A percentile compares a stretch with the other conserved stretches of the same genome.
Conservation (phyloP, 2,797 vertebrate species). For the Rachycentron canadum region DNA sequence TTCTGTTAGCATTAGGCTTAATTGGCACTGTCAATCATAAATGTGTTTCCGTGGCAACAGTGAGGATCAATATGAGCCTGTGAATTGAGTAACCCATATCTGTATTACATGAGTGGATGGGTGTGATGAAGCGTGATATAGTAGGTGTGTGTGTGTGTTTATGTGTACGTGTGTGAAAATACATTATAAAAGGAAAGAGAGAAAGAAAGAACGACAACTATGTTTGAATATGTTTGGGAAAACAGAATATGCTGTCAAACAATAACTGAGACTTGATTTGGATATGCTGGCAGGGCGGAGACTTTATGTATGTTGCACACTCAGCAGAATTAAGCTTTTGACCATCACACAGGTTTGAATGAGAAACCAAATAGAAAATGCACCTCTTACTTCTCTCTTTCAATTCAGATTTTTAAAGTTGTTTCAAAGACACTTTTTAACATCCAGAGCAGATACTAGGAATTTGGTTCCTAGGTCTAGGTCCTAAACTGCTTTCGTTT, state of each 20-base stretch:
- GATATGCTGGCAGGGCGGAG: not conserved
- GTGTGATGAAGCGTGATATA: conserved; percentile 16
- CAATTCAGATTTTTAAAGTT: not conserved
- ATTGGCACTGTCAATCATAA: conserved; percentile 68
- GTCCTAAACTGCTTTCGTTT: not conserved
- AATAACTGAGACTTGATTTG: not conserved
- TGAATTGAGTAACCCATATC: conserved; percentile 37
- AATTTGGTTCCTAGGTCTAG: not conserved
- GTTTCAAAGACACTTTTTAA: not conserved
- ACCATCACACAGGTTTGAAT: not conserved
- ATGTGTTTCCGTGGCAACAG: conserved; percentile 50
- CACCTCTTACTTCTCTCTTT: not conserved
- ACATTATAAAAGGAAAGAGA: not conserved
- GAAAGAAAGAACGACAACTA: too few relatives aligned
- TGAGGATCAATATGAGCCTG: conserved; percentile 46
- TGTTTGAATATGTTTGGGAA: not conserved
- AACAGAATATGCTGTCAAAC: not conserved
- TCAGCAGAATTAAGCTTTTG: not conserved
- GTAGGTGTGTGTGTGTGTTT: not conserved
- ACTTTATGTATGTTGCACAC: not conserved
- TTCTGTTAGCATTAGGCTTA: conserved; percentile 52
- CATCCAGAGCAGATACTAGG: not conserved
- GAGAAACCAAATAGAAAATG: not conserved
- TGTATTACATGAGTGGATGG: conserved; percentile 10
- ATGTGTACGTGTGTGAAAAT: not conserved